Conservation (phyloP, 1,140 invertebrate genomes). For the Whitmania pigra region DNA sequence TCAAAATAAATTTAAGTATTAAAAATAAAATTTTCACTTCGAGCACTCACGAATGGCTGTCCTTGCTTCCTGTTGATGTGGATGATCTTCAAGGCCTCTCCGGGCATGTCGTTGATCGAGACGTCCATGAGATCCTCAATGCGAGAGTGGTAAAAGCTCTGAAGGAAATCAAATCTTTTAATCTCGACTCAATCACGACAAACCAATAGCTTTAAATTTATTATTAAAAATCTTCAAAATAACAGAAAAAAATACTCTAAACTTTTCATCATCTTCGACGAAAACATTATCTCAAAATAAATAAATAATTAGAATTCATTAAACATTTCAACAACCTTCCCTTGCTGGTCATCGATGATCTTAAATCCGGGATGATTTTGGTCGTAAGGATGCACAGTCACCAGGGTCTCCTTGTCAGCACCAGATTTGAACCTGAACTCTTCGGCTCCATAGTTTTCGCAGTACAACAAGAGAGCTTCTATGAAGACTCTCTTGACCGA, state of each 20-base stretch:
- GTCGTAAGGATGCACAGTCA: slow-evolving; percentile 4
- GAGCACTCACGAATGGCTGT: background rate
- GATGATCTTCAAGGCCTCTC: background rate
- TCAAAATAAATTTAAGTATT: too few species aligned
- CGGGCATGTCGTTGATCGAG: background rate
- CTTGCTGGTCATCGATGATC: background rate
- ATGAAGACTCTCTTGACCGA: background rate
- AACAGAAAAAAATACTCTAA: too few species aligned
- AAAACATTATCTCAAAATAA: background rate
- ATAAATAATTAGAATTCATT: background rate
- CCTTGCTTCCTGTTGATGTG: slow-evolving; percentile 10
- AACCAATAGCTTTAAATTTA: background rate
- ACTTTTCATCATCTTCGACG: background rate
- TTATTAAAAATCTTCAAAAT: background rate
- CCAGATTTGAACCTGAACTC: background rate
- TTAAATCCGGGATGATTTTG: background rate
- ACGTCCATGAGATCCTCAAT: slow-evolving; percentile 5
- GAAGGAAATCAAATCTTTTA: background rate
- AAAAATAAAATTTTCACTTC: too few species aligned
- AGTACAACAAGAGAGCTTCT: background rate
- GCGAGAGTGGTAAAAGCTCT: background rate
- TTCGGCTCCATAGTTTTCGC: background rate
- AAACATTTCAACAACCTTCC: background rate
- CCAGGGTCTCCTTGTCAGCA: background rate
- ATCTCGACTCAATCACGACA: background rate